These are phyloP conservation scores for Meloidogyne chitwoodi DNA, from an alignment of 1,140 invertebrate genomes.

Conservation along the genomic window DNA sequence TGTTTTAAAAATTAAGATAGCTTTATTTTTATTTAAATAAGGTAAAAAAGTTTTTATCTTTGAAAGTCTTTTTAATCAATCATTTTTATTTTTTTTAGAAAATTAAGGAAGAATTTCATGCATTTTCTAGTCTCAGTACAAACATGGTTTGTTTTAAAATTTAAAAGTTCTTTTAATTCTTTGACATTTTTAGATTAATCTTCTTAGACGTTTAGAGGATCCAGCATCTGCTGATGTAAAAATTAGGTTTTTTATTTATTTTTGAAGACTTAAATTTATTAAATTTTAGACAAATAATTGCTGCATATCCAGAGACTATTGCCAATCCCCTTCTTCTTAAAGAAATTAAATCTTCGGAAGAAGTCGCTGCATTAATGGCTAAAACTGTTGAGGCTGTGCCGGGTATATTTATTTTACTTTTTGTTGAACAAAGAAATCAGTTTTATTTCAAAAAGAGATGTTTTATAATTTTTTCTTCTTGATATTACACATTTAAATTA, in stretches of 20 bases:
- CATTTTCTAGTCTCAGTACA: conserved; percentile 30
- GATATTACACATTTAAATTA: too few species aligned
- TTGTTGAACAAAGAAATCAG: too few species aligned
- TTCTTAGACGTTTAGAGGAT: conserved; percentile 26
- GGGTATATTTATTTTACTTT: not conserved
- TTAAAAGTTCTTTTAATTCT: not conserved
- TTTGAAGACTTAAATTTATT: not conserved
- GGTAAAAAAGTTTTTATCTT: too few species aligned
- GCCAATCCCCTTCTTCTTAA: conserved; percentile 41
- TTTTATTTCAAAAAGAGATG: too few species aligned
- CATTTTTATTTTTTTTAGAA: conserved; percentile 20
- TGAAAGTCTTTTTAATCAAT: too few species aligned
- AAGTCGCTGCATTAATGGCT: conserved; percentile 29
- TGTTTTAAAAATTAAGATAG: conserved; percentile 2
- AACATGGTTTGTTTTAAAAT: conserved; percentile 25
- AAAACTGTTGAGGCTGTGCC: conserved; percentile 32
- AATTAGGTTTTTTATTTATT: conserved; percentile 27
- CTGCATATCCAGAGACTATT: conserved; percentile 41
- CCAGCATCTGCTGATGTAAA: conserved; percentile 37
- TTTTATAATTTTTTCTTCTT: too few species aligned
- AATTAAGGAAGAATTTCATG: conserved; percentile 35
- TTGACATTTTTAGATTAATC: not conserved
- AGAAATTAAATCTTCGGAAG: conserved; percentile 26
- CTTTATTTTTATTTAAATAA: too few species aligned
- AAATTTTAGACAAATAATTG: conserved; percentile 36